These are phyloP conservation scores for Dione juno DNA, from an alignment of 2,888 invertebrate genomes.

Conservation along the genomic window DNA sequence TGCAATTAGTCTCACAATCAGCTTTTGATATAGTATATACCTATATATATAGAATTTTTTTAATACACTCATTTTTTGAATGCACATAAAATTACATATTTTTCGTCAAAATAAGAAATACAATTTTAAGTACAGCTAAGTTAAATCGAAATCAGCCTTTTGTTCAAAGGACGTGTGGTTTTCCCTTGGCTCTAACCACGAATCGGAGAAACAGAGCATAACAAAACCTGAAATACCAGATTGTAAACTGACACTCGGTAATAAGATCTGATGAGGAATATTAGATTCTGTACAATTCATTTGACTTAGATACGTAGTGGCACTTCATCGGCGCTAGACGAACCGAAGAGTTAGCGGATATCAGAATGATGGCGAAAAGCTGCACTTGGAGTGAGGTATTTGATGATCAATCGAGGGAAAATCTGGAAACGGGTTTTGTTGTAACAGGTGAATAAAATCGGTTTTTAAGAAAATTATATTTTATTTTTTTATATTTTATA, in stretches of 20 bases:
- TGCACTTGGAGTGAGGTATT: conserved; percentile 62
- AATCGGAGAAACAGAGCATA: conserved; percentile 59
- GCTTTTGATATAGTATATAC: too few relatives aligned
- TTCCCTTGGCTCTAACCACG: conserved; percentile 46
- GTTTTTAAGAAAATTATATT: neutral
- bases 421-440: conserved; percentile 54
- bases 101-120: neutral
- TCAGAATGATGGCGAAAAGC: conserved; percentile 32
- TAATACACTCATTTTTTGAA: too few relatives aligned
- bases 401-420: conserved; percentile 51
- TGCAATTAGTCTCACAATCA: too few relatives aligned
- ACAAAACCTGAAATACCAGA: conserved; percentile 54
- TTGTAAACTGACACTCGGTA: conserved; percentile 55
- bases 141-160: conserved; percentile 23
- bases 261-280: conserved; percentile 39
- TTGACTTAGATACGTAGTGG: conserved; percentile 31
- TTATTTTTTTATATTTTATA: neutral
- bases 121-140: conserved; percentile 21
- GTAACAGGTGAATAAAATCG: conserved; percentile 55
- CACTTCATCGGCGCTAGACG: conserved; percentile 30
- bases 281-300: conserved; percentile 40
- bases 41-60: too few relatives aligned
- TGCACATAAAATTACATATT: neutral
- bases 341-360: neutral
- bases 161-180: conserved; percentile 43